Conservation (phyloP, 1,140 invertebrate genomes). For the Camponotus vicinus region DNA sequence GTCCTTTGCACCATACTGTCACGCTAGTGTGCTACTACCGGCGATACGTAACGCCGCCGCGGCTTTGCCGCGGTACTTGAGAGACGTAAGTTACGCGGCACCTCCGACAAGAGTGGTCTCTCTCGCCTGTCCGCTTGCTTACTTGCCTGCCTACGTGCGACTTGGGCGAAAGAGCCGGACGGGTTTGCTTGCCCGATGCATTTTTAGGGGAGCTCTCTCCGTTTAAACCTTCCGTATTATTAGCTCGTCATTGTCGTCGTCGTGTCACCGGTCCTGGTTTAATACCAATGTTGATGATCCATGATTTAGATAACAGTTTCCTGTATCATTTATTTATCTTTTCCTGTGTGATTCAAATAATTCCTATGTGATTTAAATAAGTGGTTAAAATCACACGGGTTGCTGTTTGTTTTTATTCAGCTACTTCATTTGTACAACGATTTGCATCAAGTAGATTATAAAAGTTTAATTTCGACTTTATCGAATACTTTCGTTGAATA, state of each 20-base stretch:
- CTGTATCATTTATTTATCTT: neutral
- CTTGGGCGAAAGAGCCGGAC: slow-evolving; percentile 34
- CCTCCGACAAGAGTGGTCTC: slow-evolving; percentile 37
- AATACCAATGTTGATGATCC: slow-evolving; percentile 24
- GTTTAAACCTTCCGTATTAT: slow-evolving; percentile 49
- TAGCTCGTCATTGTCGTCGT: slow-evolving; percentile 35
- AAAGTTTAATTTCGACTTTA: neutral
- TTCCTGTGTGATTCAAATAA: slow-evolving; percentile 7
- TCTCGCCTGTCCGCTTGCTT: neutral
- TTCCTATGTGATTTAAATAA: slow-evolving; percentile 11
- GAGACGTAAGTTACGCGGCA: slow-evolving; percentile 47
- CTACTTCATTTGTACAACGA: neutral
- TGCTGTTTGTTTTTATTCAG: neutral
- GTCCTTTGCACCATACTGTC: slow-evolving; percentile 50
- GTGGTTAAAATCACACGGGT: neutral
- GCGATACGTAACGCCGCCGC: slow-evolving; percentile 54
- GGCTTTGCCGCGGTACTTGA: slow-evolving; percentile 44
- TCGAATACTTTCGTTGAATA: slow-evolving; percentile 3
- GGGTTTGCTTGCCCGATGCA: slow-evolving; percentile 45
- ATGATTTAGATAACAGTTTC: slow-evolving; percentile 28
- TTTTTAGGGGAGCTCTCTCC: slow-evolving; percentile 40
- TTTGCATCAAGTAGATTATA: neutral
- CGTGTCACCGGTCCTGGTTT: slow-evolving; percentile 14
- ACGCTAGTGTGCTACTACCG: slow-evolving; percentile 56
- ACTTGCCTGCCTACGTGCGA: slow-evolving; percentile 3